Evolutionary conservation across 2,797 vertebrate genomes (phyloP).

Genomic region (Poeciliopsis gracilis): DNA sequence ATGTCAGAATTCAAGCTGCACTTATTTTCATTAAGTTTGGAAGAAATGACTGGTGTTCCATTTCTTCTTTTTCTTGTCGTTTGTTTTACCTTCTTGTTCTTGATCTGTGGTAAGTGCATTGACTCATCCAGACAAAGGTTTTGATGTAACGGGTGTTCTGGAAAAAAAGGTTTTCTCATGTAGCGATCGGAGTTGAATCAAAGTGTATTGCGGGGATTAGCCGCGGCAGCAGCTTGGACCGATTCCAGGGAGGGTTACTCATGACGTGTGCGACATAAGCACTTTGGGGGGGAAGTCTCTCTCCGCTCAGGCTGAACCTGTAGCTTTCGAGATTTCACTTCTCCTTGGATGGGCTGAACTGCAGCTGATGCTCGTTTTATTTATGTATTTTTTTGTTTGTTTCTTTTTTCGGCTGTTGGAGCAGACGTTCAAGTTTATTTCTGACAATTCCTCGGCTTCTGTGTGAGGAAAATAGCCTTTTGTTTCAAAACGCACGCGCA

Average conservation of each 20-base stretch:
- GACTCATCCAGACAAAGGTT: neutral
- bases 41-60: neutral
- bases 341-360: neutral
- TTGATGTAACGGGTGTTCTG: neutral
- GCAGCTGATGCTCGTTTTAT: neutral
- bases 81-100: neutral
- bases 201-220: neutral
- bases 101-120: neutral
- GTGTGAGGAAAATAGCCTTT: neutral
- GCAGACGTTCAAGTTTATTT: constrained; percentile 24
- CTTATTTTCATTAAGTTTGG: neutral
- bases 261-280: neutral
- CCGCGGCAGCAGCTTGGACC: neutral
- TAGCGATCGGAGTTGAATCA: neutral
- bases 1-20: neutral
- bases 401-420: neutral
- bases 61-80: too few relatives aligned
- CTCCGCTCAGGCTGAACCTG: constrained; percentile 1
- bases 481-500: neutral
- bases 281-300: constrained; percentile 2
- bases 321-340: neutral
- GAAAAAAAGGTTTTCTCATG: constrained; percentile 1
- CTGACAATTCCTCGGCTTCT: constrained; percentile 23
- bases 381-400: too few relatives aligned
- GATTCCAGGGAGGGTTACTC: neutral